These are phyloP conservation scores for Ramphastos sulfuratus DNA, from an alignment of 2,113 vertebrate genomes.

Conservation along the genomic window DNA sequence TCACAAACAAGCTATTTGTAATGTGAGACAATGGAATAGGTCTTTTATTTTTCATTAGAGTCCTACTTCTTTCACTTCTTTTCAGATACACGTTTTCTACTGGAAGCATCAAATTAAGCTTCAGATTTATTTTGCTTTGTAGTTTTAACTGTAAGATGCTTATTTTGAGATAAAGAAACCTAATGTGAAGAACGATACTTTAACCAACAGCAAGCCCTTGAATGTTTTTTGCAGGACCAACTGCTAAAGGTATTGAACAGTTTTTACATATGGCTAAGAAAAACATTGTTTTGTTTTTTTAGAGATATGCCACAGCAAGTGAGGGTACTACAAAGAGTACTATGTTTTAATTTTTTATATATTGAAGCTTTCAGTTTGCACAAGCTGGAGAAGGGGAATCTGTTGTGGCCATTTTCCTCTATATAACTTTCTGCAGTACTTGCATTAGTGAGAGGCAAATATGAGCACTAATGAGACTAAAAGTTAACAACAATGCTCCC, in stretches of 20 bases:
- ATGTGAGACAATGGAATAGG: neutral
- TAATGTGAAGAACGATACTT: neutral
- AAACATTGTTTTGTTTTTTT: neutral
- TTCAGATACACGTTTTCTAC: neutral
- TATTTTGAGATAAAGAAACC: neutral
- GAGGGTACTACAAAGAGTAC: neutral
- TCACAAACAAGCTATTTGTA: neutral
- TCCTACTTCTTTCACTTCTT: neutral
- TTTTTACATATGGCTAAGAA: neutral
- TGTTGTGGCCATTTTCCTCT: neutral
- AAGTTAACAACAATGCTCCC: neutral
- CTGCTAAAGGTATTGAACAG: neutral
- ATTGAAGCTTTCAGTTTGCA: neutral
- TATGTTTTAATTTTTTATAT: neutral
- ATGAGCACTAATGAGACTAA: neutral
- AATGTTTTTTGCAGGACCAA: neutral
- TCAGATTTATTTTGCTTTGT: neutral
- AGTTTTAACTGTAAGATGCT: neutral
- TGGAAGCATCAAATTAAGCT: neutral
- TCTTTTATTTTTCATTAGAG: neutral
- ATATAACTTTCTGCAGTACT: neutral
- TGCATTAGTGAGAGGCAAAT: neutral
- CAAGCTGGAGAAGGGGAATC: fast-evolving
- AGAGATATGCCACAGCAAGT: neutral
- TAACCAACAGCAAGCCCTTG: neutral